These are phyloP conservation scores for Platygyra sinensis DNA, from an alignment of 64 coral and sea anemone species.

Conservation along the genomic window DNA sequence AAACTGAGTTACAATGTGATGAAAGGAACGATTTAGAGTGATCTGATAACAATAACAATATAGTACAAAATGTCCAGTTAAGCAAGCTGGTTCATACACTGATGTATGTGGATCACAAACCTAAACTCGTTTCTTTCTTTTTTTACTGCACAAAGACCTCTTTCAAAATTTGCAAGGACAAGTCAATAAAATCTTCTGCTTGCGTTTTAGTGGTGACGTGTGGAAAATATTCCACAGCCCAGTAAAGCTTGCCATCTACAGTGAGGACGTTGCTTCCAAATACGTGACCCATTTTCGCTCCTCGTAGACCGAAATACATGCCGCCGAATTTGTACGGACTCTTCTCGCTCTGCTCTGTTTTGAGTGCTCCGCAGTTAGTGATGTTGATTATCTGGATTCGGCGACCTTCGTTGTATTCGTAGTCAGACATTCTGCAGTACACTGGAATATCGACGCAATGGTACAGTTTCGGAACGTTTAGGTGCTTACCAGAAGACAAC, in stretches of 20 bases:
- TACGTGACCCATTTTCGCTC: constrained; percentile 32
- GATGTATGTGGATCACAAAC: too few relatives aligned
- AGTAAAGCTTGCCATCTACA: constrained; percentile 74
- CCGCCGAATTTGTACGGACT: constrained; percentile 64
- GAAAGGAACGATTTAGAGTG: too few relatives aligned
- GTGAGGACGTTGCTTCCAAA: constrained; percentile 81
- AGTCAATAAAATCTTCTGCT: constrained; percentile 54
- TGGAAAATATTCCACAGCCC: too few relatives aligned
- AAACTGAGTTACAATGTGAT: too few relatives aligned
- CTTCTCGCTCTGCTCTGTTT: constrained; percentile 6
- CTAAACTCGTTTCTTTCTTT: too few relatives aligned
- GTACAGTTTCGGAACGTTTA: constrained; percentile 40
- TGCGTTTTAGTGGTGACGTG: constrained; percentile 60
- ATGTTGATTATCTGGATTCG: constrained; percentile 40
- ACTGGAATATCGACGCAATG: background rate
- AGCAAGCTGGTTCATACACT: too few relatives aligned
- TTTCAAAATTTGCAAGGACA: constrained; percentile 53
- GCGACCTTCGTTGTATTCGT: constrained; percentile 14
- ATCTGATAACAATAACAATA: too few relatives aligned
- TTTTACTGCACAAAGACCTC: too few relatives aligned
- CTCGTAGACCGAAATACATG: constrained; percentile 65
- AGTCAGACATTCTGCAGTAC: background rate
- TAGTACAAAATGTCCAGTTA: too few relatives aligned
- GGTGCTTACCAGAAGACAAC: constrained; percentile 37
- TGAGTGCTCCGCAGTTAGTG: constrained; percentile 36